Conservation (phyloP, 2,888 invertebrate genomes). For the Drosophila paucipuncta region DNA sequence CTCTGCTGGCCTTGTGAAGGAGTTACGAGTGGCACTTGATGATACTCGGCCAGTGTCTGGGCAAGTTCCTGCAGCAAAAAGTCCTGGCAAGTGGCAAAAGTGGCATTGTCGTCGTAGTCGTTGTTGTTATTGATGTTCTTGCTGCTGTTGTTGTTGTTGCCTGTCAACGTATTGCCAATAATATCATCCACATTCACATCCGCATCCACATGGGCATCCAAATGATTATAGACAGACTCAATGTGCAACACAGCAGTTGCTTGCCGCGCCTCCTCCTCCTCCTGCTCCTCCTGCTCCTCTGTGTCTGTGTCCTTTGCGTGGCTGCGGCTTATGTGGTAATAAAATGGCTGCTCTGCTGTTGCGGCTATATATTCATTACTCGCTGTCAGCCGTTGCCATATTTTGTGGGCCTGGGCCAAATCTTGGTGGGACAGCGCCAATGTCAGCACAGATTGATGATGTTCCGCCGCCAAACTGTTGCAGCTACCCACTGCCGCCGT, state of each 20-base stretch:
- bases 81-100: conserved; percentile 67
- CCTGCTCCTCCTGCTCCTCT: background rate
- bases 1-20: conserved; percentile 9
- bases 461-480: conserved; percentile 27
- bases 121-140: background rate
- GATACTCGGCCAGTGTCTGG: conserved; percentile 36
- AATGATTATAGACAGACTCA: conserved; percentile 66
- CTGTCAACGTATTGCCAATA: conserved; percentile 57
- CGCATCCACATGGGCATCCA: conserved; percentile 49
- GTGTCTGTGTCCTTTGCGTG: conserved; percentile 6
- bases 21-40: conserved; percentile 25
- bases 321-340: conserved; percentile 63
- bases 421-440: conserved; percentile 83
- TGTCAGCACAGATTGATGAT: conserved; percentile 82
- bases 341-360: conserved; percentile 61
- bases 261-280: background rate
- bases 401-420: conserved; percentile 77
- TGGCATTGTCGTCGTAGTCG: conserved; percentile 2
- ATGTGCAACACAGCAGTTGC: conserved; percentile 58
- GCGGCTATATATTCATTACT: conserved; percentile 77
- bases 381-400: conserved; percentile 74
- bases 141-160: conserved; percentile 11
- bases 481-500: conserved; percentile 56
- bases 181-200: conserved; percentile 38
- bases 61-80: conserved; percentile 67